These are phyloP conservation scores for Anas acuta DNA, from an alignment of 2,797 vertebrate genomes.

Conservation along the genomic window DNA sequence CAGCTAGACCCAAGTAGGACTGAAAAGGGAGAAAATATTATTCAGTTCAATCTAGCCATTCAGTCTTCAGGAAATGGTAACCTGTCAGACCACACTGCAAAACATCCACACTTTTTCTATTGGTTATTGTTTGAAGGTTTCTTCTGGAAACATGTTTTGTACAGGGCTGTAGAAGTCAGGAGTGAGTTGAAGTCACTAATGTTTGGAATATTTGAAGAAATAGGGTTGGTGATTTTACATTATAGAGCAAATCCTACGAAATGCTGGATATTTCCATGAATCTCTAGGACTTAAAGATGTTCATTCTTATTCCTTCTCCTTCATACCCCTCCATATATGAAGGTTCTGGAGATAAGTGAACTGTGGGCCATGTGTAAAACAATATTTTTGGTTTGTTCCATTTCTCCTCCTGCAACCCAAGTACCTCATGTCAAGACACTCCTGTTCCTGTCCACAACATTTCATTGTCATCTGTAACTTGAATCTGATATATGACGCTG, in stretches of 20 bases:
- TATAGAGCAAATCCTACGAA: background rate
- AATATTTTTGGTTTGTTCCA: background rate
- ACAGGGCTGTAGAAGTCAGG: background rate
- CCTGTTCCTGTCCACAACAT: background rate
- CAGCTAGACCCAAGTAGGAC: background rate
- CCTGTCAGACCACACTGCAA: background rate
- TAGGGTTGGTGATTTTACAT: background rate
- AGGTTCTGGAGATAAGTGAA: background rate
- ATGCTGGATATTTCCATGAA: background rate
- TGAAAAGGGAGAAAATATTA: background rate
- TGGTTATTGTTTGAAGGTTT: background rate
- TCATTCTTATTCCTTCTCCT: background rate
- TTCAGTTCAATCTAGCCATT: accelerated
- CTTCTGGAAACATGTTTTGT: background rate
- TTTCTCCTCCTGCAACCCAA: background rate
- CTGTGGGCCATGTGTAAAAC: background rate
- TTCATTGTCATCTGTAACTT: background rate
- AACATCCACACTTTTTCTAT: background rate
- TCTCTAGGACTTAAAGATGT: background rate
- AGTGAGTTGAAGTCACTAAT: background rate
- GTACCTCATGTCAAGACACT: background rate
- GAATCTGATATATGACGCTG: background rate
- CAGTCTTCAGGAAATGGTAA: background rate
- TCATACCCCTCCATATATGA: accelerated
- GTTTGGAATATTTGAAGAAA: background rate